Evolutionary conservation across 2,797 vertebrate species (phyloP).

Genomic region (Harpagifer antarcticus): DNA sequence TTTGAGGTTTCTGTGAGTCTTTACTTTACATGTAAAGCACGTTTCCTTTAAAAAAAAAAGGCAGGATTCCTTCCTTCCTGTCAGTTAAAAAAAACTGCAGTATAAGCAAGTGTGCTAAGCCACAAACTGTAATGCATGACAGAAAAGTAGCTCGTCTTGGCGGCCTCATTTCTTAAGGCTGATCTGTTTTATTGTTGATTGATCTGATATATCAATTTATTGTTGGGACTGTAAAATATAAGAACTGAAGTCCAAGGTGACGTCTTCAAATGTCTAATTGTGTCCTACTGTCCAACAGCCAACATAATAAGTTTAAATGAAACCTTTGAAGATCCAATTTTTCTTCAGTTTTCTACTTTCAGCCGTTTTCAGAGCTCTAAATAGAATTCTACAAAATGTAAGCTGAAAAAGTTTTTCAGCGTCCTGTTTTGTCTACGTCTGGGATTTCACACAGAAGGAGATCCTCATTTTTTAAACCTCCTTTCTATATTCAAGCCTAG

Average conservation of each 20-base stretch:
- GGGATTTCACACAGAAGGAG: not conserved
- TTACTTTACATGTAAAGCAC: conserved; percentile 17
- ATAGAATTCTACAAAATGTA: not conserved
- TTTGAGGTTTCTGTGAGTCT: conserved; percentile 7
- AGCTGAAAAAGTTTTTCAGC: not conserved
- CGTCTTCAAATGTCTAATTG: not conserved
- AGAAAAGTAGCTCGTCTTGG: not conserved
- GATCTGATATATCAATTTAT: not conserved
- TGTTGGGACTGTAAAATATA: not conserved
- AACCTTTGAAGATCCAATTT: too few species aligned
- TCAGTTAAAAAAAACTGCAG: conserved; percentile 7
- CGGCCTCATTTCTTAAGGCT: not conserved
- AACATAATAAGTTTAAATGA: not conserved
- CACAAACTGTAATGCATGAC: not conserved
- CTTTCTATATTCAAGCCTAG: not conserved
- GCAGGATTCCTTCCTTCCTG: conserved; percentile 14
- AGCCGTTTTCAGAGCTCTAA: not conserved
- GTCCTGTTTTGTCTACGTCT: too few species aligned
- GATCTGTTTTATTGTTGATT: not conserved
- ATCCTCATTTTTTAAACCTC: not conserved
- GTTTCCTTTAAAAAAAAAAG: conserved; percentile 21
- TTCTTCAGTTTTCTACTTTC: not conserved
- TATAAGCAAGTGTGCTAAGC: not conserved
- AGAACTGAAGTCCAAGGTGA: not conserved
- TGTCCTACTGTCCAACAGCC: not conserved